Conservation (phyloP, 2,113 vertebrate species). For the Chionodraco myersi region DNA sequence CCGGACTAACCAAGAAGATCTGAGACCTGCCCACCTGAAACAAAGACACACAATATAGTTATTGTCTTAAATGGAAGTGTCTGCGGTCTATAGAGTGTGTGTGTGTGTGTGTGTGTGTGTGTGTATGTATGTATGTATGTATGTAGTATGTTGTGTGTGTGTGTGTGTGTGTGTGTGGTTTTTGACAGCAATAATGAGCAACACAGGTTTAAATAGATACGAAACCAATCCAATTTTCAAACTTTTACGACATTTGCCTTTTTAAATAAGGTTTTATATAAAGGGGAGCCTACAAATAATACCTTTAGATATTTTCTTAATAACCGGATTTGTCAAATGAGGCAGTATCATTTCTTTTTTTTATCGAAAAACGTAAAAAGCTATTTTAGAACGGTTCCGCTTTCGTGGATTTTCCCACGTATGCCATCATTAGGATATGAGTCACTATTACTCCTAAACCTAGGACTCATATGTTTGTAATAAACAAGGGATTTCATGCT, state of each 20-base stretch:
- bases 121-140: background rate
- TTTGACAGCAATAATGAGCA: background rate
- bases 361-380: background rate
- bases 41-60: slow-evolving; percentile 36
- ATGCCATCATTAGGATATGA: slow-evolving; percentile 21
- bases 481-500: background rate
- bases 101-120: background rate
- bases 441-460: slow-evolving; percentile 14
- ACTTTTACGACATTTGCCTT: background rate
- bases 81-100: background rate
- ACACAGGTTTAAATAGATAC: background rate
- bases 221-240: background rate
- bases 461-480: slow-evolving; percentile 1
- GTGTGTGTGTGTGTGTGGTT: slow-evolving; percentile 13
- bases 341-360: slow-evolving; percentile 14
- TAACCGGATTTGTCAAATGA: background rate
- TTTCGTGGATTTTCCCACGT: slow-evolving; percentile 19
- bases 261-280: background rate
- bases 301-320: background rate
- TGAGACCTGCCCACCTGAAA: slow-evolving; percentile 94
- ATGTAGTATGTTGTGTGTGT: too few species aligned
- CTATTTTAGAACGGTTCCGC: background rate
- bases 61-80: background rate
- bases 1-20: slow-evolving; percentile 98
- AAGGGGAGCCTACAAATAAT: background rate